phyloP scores from a whole-genome alignment of 2,888 invertebrate genomes.

The Cephalotes varians region DNA sequence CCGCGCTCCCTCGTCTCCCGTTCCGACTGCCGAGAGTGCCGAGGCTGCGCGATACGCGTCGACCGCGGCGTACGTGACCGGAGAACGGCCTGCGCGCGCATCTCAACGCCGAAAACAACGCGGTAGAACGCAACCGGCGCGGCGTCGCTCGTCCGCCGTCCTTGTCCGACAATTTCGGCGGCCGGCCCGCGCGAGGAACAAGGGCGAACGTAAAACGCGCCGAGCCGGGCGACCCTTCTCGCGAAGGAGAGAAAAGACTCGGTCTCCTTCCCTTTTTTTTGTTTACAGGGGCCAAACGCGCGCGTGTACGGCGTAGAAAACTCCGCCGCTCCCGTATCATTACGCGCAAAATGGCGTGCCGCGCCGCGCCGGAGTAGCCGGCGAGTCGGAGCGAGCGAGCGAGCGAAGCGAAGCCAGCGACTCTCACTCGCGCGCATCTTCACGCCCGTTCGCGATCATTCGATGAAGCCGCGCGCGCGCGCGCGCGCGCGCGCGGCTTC shows the following conservation, averaged over 20 bases:
- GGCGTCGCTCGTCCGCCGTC: slow-evolving; percentile 45
- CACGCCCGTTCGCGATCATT: not conserved
- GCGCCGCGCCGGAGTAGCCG: slow-evolving; percentile 32
- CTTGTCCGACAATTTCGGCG: slow-evolving; percentile 53
- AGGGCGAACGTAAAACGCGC: not conserved
- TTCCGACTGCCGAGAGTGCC: not conserved
- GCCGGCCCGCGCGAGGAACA: not conserved
- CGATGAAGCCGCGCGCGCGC: too few relatives aligned
- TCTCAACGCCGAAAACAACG: slow-evolving; percentile 20
- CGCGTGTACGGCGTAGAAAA: slow-evolving; percentile 20
- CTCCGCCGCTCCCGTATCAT: slow-evolving; percentile 16
- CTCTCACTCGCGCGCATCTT: slow-evolving; percentile 52
- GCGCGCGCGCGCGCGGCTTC: too few relatives aligned
- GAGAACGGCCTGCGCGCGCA: slow-evolving; percentile 70
- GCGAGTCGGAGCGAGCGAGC: slow-evolving; percentile 42
- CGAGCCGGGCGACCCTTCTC: not conserved
- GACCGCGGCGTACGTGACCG: slow-evolving; percentile 66
- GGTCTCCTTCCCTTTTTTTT: not conserved
- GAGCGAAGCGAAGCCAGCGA: slow-evolving; percentile 57
- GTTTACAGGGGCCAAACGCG: not conserved
- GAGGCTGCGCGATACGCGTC: slow-evolving; percentile 1
- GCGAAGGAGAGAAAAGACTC: not conserved
- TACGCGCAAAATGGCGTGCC: slow-evolving; percentile 48
- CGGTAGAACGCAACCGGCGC: slow-evolving; percentile 12
- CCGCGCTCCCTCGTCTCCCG: not conserved